These are phyloP conservation scores for Toxotes jaculatrix DNA, from an alignment of 2,113 vertebrate species.

Conservation along the genomic window DNA sequence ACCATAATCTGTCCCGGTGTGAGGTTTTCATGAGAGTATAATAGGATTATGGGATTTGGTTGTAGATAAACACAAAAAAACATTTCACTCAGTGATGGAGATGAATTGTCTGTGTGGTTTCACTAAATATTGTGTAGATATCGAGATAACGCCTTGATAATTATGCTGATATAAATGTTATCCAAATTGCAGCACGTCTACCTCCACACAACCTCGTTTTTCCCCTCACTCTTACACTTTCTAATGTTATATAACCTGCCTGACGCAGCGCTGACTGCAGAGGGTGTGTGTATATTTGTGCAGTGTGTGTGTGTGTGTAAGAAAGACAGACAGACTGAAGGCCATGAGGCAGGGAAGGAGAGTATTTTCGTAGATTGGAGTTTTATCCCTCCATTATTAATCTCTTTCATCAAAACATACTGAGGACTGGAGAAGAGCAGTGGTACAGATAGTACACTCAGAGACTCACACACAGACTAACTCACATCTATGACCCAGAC, in stretches of 20 bases:
- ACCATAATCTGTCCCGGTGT: constrained; percentile 10
- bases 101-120: not conserved
- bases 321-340: constrained; percentile 52
- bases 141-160: not conserved
- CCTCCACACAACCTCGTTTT: constrained; percentile 1
- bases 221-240: constrained; percentile 42
- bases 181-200: not conserved
- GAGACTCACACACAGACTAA: constrained; percentile 3
- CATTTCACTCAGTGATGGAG: not conserved
- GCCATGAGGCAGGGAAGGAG: constrained; percentile 28
- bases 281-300: constrained; percentile 46
- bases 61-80: not conserved
- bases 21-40: constrained; percentile 10
- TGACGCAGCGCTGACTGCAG: constrained; percentile 83
- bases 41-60: constrained; percentile 46
- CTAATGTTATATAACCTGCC: constrained; percentile 78
- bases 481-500: constrained; percentile 45
- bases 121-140: not conserved
- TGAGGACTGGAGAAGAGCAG: constrained; percentile 50
- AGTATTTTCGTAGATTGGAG: constrained; percentile 54
- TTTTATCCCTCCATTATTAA: constrained; percentile 68
- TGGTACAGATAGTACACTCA: not conserved
- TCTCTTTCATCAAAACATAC: constrained; percentile 55
- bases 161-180: not conserved
- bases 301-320: constrained; percentile 14